Evolutionary conservation across 1,140 invertebrate species (phyloP).

Genomic region (Macrobrachium rosenbergii): DNA sequence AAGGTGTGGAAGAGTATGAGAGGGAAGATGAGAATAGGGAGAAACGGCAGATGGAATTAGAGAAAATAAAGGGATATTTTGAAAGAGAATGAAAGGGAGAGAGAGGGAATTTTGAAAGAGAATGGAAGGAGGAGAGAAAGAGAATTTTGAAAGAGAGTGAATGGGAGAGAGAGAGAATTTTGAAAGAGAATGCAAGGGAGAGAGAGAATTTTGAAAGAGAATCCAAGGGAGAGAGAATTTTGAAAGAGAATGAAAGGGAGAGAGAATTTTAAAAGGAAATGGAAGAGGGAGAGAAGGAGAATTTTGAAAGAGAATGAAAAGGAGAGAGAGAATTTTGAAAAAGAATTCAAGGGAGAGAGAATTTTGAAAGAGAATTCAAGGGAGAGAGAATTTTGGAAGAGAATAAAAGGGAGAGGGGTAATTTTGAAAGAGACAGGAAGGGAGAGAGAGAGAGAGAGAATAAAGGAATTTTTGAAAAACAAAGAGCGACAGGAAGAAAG

Average conservation of each 20-base stretch:
- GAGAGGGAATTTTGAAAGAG: not conserved
- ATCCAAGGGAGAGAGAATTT: no score
- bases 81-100: conserved; percentile 1
- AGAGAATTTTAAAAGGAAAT: no score
- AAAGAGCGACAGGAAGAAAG: no score
- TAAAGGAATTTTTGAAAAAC: no score
- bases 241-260: no score
- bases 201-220: not conserved
- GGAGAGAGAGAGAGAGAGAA: conserved; percentile 4
- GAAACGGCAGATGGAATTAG: no score
- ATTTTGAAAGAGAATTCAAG: not conserved
- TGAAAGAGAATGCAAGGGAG: not conserved
- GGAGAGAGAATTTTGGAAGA: not conserved
- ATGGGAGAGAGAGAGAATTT: not conserved
- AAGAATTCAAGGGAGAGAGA: not conserved
- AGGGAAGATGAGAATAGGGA: no score
- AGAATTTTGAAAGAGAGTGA: no score
- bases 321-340: not conserved
- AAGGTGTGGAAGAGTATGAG: not conserved
- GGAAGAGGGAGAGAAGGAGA: not conserved
- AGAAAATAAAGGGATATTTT: not conserved
- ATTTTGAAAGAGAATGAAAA: not conserved
- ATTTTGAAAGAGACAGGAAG: not conserved
- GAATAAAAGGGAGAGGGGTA: not conserved
- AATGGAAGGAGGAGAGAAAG: not conserved